Base-by-base conservation (phyloP, 2,888 invertebrate species). In the Chloromyia formosa region DNA sequence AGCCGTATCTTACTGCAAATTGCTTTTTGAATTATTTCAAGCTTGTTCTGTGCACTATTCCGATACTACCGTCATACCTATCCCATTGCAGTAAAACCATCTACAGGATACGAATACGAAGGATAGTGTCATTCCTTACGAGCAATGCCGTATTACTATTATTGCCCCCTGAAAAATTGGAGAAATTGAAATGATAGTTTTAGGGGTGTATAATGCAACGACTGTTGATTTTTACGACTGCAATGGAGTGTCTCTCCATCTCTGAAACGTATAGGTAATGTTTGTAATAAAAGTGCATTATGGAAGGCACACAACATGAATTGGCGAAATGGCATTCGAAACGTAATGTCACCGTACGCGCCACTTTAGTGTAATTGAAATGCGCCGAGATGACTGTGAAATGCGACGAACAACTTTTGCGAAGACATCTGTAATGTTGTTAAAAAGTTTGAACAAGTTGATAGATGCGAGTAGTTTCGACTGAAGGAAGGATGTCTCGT, bases 191-290 rank as follows among this genome's bases (percentile, higher is more conserved):
- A 66, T 22, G 66, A 49, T 66, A 66, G 62, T 62, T 62, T 42
- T 40, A 12, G 20, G 42, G 62, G 16, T 3, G 40, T 10, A 3
- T 22, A 42, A 16, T 9, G 42, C 35, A 22, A 14, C 49, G 49
- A 35, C 66, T 66, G 66, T 66, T 66, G 66, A 66, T 66, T 66
- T 49, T 66, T 66, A 66, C 45, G 66, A 66, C 66, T 66, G 66
- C 66, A 49, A 66, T 66, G 45, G 27, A 4, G 27, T 35, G 27
- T 35, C n/a, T 27, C 49, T 66, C 45, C 45, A 66, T 49, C 16
- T 35, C 27, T 35, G 27, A 2, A 35, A 35, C 27, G 3, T 35
- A 35, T 66, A 49, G 66, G 49, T 66, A 66, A 66, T 49, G 66
- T 7, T 4, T 66, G 66, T 22, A 66, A 66, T 66, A 66, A 66